These are phyloP conservation scores for Molossus molossus DNA, from an alignment of 2,797 vertebrate species.

Conservation along the genomic window DNA sequence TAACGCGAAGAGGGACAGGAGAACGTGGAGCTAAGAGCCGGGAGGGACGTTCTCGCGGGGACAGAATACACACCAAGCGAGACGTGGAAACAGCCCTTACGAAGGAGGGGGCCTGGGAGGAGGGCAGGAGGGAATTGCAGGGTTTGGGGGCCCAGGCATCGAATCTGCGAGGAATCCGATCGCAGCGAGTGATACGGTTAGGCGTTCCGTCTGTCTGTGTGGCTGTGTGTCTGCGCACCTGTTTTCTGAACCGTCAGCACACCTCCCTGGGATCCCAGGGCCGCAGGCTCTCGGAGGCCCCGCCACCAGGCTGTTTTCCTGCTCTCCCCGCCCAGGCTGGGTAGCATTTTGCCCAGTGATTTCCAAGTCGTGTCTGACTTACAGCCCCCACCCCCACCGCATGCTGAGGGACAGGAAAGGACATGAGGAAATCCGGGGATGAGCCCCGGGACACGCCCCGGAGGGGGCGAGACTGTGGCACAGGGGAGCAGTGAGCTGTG, in stretches of 20 bases:
- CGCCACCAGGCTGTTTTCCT: rapidly evolving
- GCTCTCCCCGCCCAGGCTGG: not conserved
- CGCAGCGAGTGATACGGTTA: rapidly evolving
- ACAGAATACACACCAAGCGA: rapidly evolving
- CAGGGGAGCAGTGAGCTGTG: not conserved
- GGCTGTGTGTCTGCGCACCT: too few species aligned
- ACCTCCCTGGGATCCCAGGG: not conserved
- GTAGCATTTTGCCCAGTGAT: not conserved
- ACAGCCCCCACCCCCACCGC: not conserved
- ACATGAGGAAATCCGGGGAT: not conserved
- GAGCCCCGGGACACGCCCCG: not conserved
- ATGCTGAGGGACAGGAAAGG: not conserved
- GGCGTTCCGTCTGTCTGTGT: not conserved
- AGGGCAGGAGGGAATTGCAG: not conserved
- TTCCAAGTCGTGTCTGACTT: not conserved
- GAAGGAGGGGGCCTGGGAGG: not conserved
- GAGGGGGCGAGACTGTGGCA: not conserved
- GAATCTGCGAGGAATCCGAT: not conserved
- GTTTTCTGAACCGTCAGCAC: not conserved
- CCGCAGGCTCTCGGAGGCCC: rapidly evolving
- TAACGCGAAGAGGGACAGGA: rapidly evolving
- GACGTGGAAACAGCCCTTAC: not conserved
- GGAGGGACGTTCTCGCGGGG: rapidly evolving
- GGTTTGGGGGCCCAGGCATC: not conserved
- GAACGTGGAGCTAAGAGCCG: rapidly evolving